Conservation (phyloP, 2,113 vertebrate genomes). For the Acanthisitta chloris region DNA sequence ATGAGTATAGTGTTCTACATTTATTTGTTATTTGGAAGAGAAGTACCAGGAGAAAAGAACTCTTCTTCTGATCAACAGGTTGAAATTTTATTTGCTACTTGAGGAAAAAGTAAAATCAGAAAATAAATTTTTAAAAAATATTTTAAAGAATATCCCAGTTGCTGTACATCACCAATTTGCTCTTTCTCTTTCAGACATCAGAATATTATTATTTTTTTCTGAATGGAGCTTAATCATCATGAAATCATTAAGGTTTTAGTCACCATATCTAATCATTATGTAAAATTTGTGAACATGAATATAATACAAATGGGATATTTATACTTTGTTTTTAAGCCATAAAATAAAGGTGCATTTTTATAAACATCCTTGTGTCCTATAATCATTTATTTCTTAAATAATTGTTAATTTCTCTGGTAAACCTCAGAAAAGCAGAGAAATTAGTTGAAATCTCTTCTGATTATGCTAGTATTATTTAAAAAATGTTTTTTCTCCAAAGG, state of each 20-base stretch:
- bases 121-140: neutral
- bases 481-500: neutral
- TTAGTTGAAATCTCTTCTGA: neutral
- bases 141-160: neutral
- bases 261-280: too few species aligned
- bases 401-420: neutral
- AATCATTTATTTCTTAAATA: neutral
- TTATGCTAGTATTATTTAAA: constrained; percentile 1
- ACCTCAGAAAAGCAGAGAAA: neutral
- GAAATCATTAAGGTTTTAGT: neutral
- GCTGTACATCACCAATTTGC: neutral
- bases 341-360: neutral
- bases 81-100: neutral
- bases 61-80: neutral
- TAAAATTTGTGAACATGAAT: neutral
- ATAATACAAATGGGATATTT: neutral
- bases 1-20: neutral
- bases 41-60: neutral
- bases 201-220: neutral
- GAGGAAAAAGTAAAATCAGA: neutral
- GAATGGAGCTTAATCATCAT: neutral
- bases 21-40: neutral
- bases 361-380: neutral
- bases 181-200: neutral
- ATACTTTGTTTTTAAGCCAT: neutral